Base-by-base conservation (phyloP, 2,113 vertebrate genomes). In the Neogobius melanostomus region DNA sequence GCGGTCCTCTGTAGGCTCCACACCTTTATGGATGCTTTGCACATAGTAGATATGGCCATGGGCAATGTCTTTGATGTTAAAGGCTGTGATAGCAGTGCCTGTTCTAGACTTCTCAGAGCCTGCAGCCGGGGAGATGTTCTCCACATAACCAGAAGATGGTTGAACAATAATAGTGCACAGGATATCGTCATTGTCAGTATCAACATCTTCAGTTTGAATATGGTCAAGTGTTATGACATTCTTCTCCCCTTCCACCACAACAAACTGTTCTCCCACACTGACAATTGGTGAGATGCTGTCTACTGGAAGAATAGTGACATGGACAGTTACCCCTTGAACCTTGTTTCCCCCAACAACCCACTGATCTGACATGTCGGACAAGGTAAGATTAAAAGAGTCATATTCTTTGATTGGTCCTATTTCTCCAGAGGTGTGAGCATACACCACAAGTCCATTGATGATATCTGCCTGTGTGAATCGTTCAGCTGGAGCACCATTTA, bases 91-190 rank as follows among this genome's bases (percentile, higher is more conserved):
- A 36, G 97, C 96, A 43, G 91, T 65, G 6, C 97, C 97, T 48
- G 93, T 87, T 79, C 96, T 93, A 4, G 97, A 98, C 82, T 97
- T 98, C 85, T 99, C 97, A 59, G 97, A 99, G 52, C 97, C 97
- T 28, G 95, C 87, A 0, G 95, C 95, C 72, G 97, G 97, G 57
- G 97, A 96, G 64, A 98, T 96, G 76, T 99, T 99, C 80, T 99
- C 97, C 42, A 98, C 82, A 9, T 98, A 99, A 14, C 97, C 97
- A 45, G 94, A 96, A 1, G 92, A 87, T 0, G 97, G 95, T 72
- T 98, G 97, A 70, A 93, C 91, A n/a, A 97, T 86, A 71, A 99
- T 95, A 1, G 95, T 98, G 82, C 97, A 99, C 7, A 98, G 86
- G 74, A 99, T 93, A 69, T 97, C 96, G 12, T 96, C 95, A 6